Conservation (phyloP, 1,140 invertebrate species). For the Nylanderia fulva region DNA sequence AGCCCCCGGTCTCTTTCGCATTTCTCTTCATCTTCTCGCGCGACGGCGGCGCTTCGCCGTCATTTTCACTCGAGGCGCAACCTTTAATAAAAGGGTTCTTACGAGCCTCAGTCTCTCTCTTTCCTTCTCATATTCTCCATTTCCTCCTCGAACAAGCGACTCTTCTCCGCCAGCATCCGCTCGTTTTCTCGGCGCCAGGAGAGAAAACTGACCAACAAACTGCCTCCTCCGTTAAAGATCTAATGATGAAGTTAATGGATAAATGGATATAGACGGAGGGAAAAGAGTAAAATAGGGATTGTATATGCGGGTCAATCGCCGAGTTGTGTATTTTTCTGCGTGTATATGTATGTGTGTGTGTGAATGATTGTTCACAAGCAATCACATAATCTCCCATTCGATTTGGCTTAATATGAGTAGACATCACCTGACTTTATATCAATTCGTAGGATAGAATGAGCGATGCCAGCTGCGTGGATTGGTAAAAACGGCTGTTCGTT, state of each 20-base stretch:
- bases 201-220: conserved; percentile 6
- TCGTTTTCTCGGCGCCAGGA: conserved; percentile 52
- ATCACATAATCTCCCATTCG: neutral
- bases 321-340: neutral
- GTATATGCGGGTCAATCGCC: neutral
- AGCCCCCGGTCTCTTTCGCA: conserved; percentile 47
- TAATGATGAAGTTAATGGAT: conserved; percentile 58
- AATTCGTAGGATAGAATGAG: conserved; percentile 16
- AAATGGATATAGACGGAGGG: neutral
- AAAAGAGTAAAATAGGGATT: neutral
- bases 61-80: conserved; percentile 64
- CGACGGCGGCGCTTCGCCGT: conserved; percentile 29
- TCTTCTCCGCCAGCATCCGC: neutral
- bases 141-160: conserved; percentile 47
- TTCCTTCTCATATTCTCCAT: conserved; percentile 30
- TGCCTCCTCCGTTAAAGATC: conserved; percentile 2
- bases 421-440: conserved; percentile 21
- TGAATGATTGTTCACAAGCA: conserved; percentile 13
- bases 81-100: conserved; percentile 71
- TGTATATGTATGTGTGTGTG: neutral
- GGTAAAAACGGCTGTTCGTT: conserved; percentile 30
- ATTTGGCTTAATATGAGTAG: neutral
- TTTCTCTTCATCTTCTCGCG: conserved; percentile 43
- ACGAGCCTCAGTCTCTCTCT: neutral
- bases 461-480: conserved; percentile 40